Conservation (phyloP, 2,113 vertebrate genomes). For the Gopherus flavomarginatus region DNA sequence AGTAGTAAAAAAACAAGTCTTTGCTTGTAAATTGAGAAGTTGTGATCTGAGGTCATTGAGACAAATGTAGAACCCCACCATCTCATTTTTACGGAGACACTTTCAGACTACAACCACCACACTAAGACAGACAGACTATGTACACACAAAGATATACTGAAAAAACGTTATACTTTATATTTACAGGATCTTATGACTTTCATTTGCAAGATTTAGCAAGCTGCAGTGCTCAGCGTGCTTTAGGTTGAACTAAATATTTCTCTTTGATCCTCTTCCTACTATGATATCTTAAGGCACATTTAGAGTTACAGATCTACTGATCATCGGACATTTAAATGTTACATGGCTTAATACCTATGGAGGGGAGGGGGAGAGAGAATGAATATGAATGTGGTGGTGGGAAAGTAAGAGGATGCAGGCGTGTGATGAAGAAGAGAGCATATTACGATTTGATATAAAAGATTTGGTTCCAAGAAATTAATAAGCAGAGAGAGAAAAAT, state of each 20-base stretch:
- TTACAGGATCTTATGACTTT: neutral
- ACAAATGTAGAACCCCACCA: neutral
- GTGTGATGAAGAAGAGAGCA: neutral
- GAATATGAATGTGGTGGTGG: neutral
- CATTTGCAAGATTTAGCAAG: neutral
- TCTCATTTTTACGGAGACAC: neutral
- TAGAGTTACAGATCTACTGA: neutral
- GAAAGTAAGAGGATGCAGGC: neutral
- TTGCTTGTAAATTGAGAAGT: neutral
- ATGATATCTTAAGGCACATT: neutral
- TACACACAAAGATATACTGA: neutral
- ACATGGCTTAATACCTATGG: neutral
- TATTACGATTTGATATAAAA: neutral
- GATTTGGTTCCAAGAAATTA: neutral
- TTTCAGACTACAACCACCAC: rapidly evolving
- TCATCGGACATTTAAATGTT: neutral
- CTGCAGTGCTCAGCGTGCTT: neutral
- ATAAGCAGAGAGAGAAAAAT: neutral
- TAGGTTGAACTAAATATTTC: neutral
- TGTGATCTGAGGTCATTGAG: neutral
- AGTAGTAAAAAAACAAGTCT: neutral
- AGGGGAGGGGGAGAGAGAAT: neutral
- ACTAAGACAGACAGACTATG: neutral
- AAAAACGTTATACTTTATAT: neutral
- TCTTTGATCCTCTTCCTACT: neutral